Base-by-base conservation (phyloP, 2,888 invertebrate genomes). In the Trachelus iudaicus region DNA sequence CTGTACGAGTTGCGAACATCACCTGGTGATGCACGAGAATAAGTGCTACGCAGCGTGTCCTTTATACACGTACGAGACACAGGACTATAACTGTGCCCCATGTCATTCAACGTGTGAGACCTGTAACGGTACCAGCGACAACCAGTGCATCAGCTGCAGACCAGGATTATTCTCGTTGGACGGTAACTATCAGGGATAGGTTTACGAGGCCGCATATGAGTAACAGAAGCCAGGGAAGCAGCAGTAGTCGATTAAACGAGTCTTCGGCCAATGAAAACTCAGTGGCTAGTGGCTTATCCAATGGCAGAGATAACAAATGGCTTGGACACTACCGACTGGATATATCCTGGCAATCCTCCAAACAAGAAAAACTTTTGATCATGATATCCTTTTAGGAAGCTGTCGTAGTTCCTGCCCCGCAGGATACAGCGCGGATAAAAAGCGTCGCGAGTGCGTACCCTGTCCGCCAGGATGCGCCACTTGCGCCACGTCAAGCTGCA, bases 1-100 rank as follows among this genome's bases (percentile, higher is more conserved):
- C 83, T 98, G 98, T 88, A 96, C 96, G 69, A 96, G 96, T 84
- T 98, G 98, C 90, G 97, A 97, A 87, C 97, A 97, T 91, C 97
- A 97, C 89, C 93, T 98, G 81, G 95, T 97, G 75, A 94, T 97
- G 87, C 95, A 96, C 89, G 95, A 95, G 82, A 96, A 95, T 87
- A 95, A 95, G 86, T 98, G 98, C 91, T 93, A 96, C 85, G 96
- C 97, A 11, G 94, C 96, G 0, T 98, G 98, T 92, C 97, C 97
- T 0, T 89, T 94, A 30, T 94, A 95, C 83, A 96, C 96, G 73
- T 97, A 94, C 89, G 97, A 97, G 92, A 97, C 96, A 3, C 96
- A 97, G 87, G 97, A 97, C 90, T 96, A 97, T 91, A 95, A 94
- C 88, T 97, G 97, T 91, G 94, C 95, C 68, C 94, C 95, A 75